Conservation (phyloP, 2,113 vertebrate genomes). For the Anguilla japonica region DNA sequence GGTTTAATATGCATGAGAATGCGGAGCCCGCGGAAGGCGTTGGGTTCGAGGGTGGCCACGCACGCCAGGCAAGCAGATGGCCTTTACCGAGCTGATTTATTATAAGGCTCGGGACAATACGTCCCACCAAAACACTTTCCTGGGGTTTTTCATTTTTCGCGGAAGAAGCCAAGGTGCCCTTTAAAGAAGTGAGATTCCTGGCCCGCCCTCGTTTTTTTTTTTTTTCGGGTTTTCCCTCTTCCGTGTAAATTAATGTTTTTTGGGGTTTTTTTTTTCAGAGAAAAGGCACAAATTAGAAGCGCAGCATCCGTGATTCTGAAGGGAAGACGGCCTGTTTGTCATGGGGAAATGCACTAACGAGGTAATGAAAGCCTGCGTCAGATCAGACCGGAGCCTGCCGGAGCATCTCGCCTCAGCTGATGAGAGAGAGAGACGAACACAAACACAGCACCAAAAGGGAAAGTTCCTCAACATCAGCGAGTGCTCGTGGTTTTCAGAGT, state of each 20-base stretch:
- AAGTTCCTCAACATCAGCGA: slow-evolving; percentile 48
- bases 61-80: background rate
- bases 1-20: background rate
- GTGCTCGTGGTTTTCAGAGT: slow-evolving; percentile 49
- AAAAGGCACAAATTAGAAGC: background rate
- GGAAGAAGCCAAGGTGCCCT: background rate
- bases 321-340: background rate
- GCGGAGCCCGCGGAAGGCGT: background rate
- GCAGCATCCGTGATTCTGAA: background rate
- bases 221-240: background rate
- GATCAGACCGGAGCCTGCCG: background rate
- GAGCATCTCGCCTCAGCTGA: background rate
- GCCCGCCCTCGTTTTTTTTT: background rate
- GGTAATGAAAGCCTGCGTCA: background rate
- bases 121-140: slow-evolving; percentile 57
- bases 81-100: background rate
- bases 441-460: background rate
- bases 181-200: background rate
- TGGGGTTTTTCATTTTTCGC: slow-evolving; percentile 28
- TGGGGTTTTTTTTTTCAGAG: too few species aligned
- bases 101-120: background rate
- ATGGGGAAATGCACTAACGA: background rate
- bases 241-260: background rate
- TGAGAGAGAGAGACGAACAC: background rate
- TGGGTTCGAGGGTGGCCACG: background rate